Evolutionary conservation across 1,140 invertebrate genomes (phyloP).

Genomic region (Chrysomallon squamiferum): DNA sequence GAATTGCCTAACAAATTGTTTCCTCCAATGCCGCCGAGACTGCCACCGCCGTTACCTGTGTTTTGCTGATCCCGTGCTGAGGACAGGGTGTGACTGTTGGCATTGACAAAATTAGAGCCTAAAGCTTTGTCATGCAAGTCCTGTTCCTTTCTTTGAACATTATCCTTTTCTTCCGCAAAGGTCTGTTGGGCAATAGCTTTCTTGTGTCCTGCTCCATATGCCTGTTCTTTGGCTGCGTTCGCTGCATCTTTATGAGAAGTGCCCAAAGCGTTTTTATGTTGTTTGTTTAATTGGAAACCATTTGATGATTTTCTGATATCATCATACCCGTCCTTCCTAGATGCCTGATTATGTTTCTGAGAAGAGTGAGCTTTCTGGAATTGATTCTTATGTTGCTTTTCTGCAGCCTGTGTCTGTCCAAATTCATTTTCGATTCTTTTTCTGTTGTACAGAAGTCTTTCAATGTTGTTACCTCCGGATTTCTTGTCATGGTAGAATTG

Average conservation of each 20-base stretch:
- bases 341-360: slow-evolving; percentile 4
- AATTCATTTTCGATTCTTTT: slow-evolving; percentile 20
- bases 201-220: neutral
- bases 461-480: slow-evolving; percentile 20
- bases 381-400: slow-evolving; percentile 9
- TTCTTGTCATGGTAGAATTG: slow-evolving; percentile 27
- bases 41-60: neutral
- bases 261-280: neutral
- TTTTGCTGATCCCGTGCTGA: neutral
- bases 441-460: slow-evolving; percentile 19
- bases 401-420: slow-evolving; percentile 15
- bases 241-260: neutral
- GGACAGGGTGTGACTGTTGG: neutral
- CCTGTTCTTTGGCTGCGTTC: neutral
- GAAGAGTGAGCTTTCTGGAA: slow-evolving; percentile 10
- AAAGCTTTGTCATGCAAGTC: slow-evolving; percentile 12
- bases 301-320: slow-evolving; percentile 8
- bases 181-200: slow-evolving; percentile 2
- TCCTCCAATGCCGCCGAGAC: neutral
- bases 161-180: slow-evolving; percentile 5
- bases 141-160: slow-evolving; percentile 1
- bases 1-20: neutral
- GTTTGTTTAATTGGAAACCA: slow-evolving; percentile 2
- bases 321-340: slow-evolving; percentile 5
- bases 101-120: neutral